Evolutionary conservation across 2,888 invertebrate species (phyloP), one percentile per base, ranked within the genome.

Genomic region (Apoda limacodes): DNA sequence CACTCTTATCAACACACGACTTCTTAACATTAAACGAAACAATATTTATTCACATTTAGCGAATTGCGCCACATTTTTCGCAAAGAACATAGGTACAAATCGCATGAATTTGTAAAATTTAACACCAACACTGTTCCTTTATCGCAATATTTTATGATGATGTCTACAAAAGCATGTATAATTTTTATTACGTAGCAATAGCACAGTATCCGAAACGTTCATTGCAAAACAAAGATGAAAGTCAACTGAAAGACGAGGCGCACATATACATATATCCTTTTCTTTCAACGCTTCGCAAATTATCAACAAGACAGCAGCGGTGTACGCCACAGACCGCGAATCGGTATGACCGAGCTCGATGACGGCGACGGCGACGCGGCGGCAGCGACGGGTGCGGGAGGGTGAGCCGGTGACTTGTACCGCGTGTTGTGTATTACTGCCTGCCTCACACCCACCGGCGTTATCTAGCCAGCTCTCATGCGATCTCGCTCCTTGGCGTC

Each of bases 191-290:
- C 74, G 74, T 74, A 70, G 72, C 71, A 68, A 68, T 67, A 70
- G 59, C 69, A 74, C 70, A 70, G 71, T 74, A 70, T 70, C 58
- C 64, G 70, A 78, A 78, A 75, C 78, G 78, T 78, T 78, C 76
- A 66, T 76, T 66, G 68, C 75, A 70, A 72, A 75, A 74, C 76
- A 70, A 69, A 71, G 78, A 74, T 76, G 76, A 78, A 80, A 80
- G 78, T 78, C 78, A 78, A 80, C 78, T 80, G 78, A 76, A 76
- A 78, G 76, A 74, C 76, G 78, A 78, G 78, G 76, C 70, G 68
- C 69, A 75, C 65, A 75, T 75, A 78, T 78, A 75, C 69, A 70
- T 69, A 71, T 67, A 71, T 76, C 78, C 78, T 72, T 76, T 69
- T 78, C 75, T 60, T 69, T 68, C 71, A 53, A 60, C 60, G 65